These are phyloP conservation scores for Eustalomyia histrio DNA, from an alignment of 2,888 invertebrate genomes.

Conservation along the genomic window DNA sequence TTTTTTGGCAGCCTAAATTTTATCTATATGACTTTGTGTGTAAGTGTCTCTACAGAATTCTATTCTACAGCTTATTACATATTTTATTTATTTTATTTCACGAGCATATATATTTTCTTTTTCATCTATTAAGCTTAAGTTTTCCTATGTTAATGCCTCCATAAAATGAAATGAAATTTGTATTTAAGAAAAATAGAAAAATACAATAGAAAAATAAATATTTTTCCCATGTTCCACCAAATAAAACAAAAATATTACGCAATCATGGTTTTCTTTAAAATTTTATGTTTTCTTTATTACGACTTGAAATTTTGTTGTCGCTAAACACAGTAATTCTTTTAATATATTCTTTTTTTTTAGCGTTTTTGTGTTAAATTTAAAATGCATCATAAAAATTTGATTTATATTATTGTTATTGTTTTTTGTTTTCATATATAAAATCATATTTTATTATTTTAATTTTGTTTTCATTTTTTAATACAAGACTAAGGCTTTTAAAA, in stretches of 20 bases:
- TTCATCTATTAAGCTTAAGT: slow-evolving; percentile 32
- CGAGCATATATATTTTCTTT: neutral
- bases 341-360: neutral
- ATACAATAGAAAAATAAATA: too few relatives aligned
- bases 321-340: neutral
- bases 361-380: slow-evolving; percentile 13
- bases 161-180: slow-evolving; percentile 53
- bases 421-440: neutral
- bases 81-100: neutral
- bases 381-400: neutral
- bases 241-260: neutral
- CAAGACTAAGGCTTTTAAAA: too few relatives aligned
- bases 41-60: too few relatives aligned
- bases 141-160: slow-evolving; percentile 48
- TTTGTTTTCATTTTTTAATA: too few relatives aligned
- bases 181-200: slow-evolving; percentile 34
- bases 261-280: neutral
- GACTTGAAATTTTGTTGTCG: neutral
- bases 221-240: neutral
- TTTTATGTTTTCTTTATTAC: neutral
- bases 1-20: slow-evolving; percentile 40
- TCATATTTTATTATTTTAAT: too few relatives aligned
- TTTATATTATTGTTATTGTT: neutral
- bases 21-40: neutral
- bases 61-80: too few relatives aligned